Percentiles rank a stretch among this genome's conserved stretches.
These are phyloP conservation scores for Macaca mulatta DNA, from an alignment of 2,113 vertebrate genomes.

Conservation along the genomic window DNA sequence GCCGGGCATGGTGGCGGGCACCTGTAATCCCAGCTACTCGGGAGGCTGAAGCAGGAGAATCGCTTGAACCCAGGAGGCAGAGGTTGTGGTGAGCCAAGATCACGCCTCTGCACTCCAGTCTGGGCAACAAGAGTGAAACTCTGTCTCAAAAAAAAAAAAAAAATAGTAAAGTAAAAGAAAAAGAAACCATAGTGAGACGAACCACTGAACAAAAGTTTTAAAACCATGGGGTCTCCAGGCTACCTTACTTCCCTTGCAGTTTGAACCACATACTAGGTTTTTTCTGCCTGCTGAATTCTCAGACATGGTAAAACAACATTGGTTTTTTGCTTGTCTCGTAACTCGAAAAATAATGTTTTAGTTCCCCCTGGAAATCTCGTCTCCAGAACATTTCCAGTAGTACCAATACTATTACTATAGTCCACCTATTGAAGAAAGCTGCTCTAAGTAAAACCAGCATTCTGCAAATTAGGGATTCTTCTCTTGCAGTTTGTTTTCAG, in stretches of 20 bases:
- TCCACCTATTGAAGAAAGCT: background rate
- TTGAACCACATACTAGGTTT: background rate
- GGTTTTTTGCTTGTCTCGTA: background rate
- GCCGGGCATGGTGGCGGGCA: too few species aligned
- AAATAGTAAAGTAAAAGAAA: background rate
- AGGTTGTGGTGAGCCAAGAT: too few species aligned
- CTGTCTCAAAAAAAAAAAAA: too few species aligned
- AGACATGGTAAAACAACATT: background rate
- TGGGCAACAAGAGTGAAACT: too few species aligned
- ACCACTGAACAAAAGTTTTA: background rate
- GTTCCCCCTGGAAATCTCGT: background rate
- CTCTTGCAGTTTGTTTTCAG: background rate
- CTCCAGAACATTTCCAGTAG: background rate
- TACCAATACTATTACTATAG: background rate
- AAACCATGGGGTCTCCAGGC: background rate
- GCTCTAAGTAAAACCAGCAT: background rate
- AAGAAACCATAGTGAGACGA: background rate
- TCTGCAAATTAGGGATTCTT: background rate
- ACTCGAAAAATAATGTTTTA: background rate
- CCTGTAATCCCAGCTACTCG: too few species aligned
- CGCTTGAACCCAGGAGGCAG: too few species aligned
- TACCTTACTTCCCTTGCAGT: background rate
- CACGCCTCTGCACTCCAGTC: too few species aligned
- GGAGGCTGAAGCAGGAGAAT: too few species aligned
- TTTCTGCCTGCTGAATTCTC: background rate